These are phyloP conservation scores for Telenomus remus DNA, from an alignment of 1,140 invertebrate genomes.

Conservation along the genomic window DNA sequence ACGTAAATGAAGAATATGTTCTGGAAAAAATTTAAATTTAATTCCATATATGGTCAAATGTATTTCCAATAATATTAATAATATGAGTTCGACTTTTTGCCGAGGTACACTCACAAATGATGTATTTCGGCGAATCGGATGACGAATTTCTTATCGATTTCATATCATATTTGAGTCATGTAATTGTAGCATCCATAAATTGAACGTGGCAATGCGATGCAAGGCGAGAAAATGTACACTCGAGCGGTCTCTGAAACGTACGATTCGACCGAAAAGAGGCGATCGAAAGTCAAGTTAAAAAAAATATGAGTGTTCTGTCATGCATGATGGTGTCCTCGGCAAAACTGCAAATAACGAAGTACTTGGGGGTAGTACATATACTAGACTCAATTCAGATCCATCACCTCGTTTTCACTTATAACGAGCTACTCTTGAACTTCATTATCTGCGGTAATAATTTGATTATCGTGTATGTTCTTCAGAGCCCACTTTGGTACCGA, in stretches of 20 bases:
- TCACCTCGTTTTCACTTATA: conserved; percentile 47
- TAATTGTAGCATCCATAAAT: conserved; percentile 44
- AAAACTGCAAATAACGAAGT: conserved; percentile 56
- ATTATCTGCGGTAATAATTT: conserved; percentile 41
- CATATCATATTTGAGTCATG: conserved; percentile 25
- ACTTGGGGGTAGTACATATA: conserved; percentile 21
- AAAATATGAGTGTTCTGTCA: conserved; percentile 21
- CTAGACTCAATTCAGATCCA: conserved; percentile 22
- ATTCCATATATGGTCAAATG: no score
- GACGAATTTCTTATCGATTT: conserved; percentile 10
- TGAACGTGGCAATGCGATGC: conserved; percentile 48
- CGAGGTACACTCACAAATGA: no score
- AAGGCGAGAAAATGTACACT: conserved; percentile 38
- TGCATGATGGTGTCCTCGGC: conserved; percentile 41
- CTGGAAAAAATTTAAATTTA: no score
- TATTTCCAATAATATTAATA: no score
- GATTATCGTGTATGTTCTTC: conserved; percentile 32
- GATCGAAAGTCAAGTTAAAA: conserved; percentile 37
- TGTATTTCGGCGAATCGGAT: no score
- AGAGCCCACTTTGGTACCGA: conserved; percentile 6
- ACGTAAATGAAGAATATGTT: no score
- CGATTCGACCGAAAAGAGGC: conserved; percentile 39
- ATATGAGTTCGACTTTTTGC: no score
- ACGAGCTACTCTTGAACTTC: conserved; percentile 47
- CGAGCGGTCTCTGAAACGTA: conserved; percentile 41